Evolutionary conservation across 2,888 invertebrate species (phyloP).

Genomic region (Eristalinus aeneus): DNA sequence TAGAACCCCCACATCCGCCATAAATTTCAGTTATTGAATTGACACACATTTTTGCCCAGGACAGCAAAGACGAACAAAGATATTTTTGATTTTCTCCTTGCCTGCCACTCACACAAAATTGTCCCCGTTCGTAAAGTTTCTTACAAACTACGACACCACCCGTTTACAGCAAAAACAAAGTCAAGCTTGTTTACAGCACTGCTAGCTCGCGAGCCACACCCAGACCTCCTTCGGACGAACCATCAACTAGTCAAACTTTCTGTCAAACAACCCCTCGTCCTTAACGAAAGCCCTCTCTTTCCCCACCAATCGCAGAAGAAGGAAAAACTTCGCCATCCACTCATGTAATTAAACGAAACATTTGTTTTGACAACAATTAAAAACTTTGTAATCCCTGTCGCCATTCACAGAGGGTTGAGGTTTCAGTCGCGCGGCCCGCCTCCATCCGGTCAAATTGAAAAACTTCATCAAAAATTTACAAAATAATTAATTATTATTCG

Average conservation of each 20-base stretch:
- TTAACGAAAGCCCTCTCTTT: too few relatives aligned
- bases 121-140: not conserved
- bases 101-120: not conserved
- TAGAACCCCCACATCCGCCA: too few relatives aligned
- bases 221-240: not conserved
- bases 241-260: not conserved
- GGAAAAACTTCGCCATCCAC: not conserved
- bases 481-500: slow-evolving; percentile 6
- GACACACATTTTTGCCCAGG: too few relatives aligned
- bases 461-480: slow-evolving; percentile 43
- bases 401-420: slow-evolving; percentile 12
- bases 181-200: not conserved
- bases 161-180: not conserved
- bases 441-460: slow-evolving; percentile 11
- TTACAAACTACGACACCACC: not conserved
- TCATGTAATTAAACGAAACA: slow-evolving; percentile 24
- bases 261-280: not conserved
- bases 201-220: not conserved
- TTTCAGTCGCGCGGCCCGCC: not conserved
- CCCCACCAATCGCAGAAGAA: not conserved
- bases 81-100: not conserved
- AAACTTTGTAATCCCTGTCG: slow-evolving; percentile 17
- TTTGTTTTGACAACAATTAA: slow-evolving; percentile 36
- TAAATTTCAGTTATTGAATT: too few relatives aligned
- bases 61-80: not conserved